Base-by-base conservation (phyloP, 2,888 invertebrate species). In the Leptopilina syphax region DNA sequence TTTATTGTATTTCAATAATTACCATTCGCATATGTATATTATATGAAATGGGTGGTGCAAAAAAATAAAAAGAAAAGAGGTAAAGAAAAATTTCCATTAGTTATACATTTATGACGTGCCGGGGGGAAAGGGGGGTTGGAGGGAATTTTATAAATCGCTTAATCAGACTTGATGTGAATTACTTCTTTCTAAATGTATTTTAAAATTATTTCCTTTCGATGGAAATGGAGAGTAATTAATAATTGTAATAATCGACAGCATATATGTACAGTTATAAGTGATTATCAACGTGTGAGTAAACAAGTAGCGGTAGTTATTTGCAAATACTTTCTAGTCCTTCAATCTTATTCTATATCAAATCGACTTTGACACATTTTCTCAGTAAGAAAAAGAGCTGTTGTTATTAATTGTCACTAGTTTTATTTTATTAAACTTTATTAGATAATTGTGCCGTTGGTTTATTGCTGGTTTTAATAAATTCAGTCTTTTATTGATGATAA, bases 1-100 rank as follows among this genome's bases (percentile, higher is more conserved):
- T 73, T 57, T 57, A 57, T 73, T 73, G 57, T 73, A 57, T 57
- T 73, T 73, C 57, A 57, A 13, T 73, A 73, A 34, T 73, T 57
- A 54, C 34, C 12, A 50, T 50, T 34, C 34, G 34, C 34, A 34
- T 34, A 34, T 34, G 3, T 2, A 3, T 34, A 34, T 2, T 27
- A 27, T 27, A 34, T 34, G 34, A 34, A 34, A 34, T 4, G 34
- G 34, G 34, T 34, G 34, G 34, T 34, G 34, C 34, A 34, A 34
- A 34, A 34, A 18, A 18, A 18, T 18, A 18, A 18, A 18, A 18
- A 18, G 18, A 18, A 18, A 18, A 18, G 18, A 18, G 0, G 34
- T 3, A 12, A 34, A 70, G 54, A 0, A 27, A 13, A 54, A 50
- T 50, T 34, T 34, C 34, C 34, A 34, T 34, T 34, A 10, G 12